Evolutionary conservation across 2,113 vertebrate genomes (phyloP).

Genomic region (Chloebia gouldiae): DNA sequence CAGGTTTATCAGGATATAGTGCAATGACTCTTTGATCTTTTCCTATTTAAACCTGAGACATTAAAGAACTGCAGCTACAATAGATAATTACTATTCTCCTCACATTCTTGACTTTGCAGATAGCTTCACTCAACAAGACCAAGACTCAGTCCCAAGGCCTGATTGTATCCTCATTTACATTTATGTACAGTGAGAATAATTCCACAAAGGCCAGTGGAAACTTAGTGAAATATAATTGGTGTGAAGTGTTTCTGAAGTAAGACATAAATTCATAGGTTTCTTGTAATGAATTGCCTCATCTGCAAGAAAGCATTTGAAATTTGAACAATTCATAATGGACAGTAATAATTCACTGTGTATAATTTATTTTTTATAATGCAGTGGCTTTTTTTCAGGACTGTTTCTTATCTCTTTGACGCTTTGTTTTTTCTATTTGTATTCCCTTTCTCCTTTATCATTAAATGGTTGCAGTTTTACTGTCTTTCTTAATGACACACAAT

Average conservation of each 20-base stretch:
- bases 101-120: constrained; percentile 7
- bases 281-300: constrained; percentile 4
- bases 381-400: background rate
- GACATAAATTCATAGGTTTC: background rate
- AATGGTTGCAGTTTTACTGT: constrained; percentile 16
- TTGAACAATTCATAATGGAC: constrained; percentile 16
- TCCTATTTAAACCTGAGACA: background rate
- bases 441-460: constrained; percentile 30
- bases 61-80: background rate
- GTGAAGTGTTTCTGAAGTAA: background rate
- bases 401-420: background rate
- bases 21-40: background rate
- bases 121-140: constrained; percentile 11
- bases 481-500: background rate
- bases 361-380: constrained; percentile 17
- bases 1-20: constrained; percentile 1
- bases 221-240: background rate
- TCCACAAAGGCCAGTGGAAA: background rate
- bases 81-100: constrained; percentile 15
- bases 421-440: constrained; percentile 7
- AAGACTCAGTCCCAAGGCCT: background rate
- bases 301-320: background rate
- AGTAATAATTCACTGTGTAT: background rate
- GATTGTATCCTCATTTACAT: background rate
- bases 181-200: background rate